Base-by-base conservation (phyloP, 2,888 invertebrate genomes). In the Rosalia funebris region DNA sequence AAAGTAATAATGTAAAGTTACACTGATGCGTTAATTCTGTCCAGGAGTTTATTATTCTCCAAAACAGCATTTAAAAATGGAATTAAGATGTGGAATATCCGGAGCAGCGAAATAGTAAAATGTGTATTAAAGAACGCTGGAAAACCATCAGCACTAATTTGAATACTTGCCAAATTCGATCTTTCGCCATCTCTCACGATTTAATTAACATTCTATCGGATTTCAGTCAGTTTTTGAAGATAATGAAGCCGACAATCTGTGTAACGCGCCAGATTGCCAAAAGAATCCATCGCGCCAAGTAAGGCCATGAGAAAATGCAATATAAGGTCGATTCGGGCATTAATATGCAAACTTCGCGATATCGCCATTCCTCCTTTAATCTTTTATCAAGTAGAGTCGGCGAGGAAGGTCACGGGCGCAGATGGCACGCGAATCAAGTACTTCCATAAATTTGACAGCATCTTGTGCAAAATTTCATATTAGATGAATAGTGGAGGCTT, bases 361-460 rank as follows among this genome's bases (percentile, higher is more conserved):
- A 48, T 60, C 53, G 62, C 52, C 63, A 63, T 56, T 59, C 31
- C 50, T 52, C n/a, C n/a, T 68, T 71, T 71, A 71, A 71, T 71
- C 65, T 71, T 71, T 69, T 66, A 70, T 69, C 63, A 66, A 48
- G 58, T 36, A 52, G 57, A 52, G 57, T 36, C 54, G 57, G 34
- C 47, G 58, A 44, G 59, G 60, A 67, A 65, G 67, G 66, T 68
- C 68, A 67, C 39, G 64, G 62, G 65, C 68, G 71, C 76, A 76
- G 73, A 72, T 76, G 76, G 72, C 68, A 64, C 71, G 62, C 66
- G 67, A 72, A 73, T 73, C 73, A 72, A 74, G 71, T 71, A 73
- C 73, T 72, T 70, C 68, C 76, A 77, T 77, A 77, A 77, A 77
- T 77, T 77, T 72, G 72, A 75, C 75, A 72, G 72, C 76, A 76